phyloP scores from a whole-genome alignment of 2,888 invertebrate species.

The Disparrhopalites patrizii region DNA sequence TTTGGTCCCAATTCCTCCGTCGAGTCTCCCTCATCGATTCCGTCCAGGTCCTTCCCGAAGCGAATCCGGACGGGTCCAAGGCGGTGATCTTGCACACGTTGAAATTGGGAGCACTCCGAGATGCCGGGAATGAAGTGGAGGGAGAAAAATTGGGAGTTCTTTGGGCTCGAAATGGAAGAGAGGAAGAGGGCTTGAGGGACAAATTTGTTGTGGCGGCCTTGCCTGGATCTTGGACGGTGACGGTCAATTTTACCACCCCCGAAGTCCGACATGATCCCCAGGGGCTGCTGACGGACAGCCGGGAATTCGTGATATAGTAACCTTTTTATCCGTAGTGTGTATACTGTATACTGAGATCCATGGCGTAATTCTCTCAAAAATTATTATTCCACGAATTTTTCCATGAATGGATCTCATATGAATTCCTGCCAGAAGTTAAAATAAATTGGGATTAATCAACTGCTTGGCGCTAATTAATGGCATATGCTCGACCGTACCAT shows the following conservation, averaged over 20 bases:
- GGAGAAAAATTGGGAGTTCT: slow-evolving; percentile 35
- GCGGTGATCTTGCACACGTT: slow-evolving; percentile 35
- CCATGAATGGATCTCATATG: too few relatives aligned
- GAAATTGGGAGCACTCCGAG: slow-evolving; percentile 37
- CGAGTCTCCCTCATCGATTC: slow-evolving; percentile 42
- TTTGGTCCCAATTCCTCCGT: slow-evolving; percentile 42
- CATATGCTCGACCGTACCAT: too few relatives aligned
- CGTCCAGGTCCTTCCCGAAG: slow-evolving; percentile 15
- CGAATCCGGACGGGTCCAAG: slow-evolving; percentile 19
- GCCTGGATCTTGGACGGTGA: slow-evolving; percentile 31
- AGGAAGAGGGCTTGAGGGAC: slow-evolving; percentile 25
- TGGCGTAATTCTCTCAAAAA: too few relatives aligned
- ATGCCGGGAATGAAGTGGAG: slow-evolving; percentile 35
- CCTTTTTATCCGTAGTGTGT: too few relatives aligned
- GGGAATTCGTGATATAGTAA: not conserved
- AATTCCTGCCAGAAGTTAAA: too few relatives aligned
- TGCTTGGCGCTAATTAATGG: too few relatives aligned
- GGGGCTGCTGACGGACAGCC: not conserved
- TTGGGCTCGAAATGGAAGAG: slow-evolving; percentile 33
- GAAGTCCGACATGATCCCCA: slow-evolving; percentile 34
- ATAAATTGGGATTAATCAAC: too few relatives aligned
- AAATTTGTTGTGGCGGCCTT: slow-evolving; percentile 8
- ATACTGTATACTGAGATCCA: too few relatives aligned
- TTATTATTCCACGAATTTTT: too few relatives aligned
- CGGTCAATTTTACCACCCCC: slow-evolving; percentile 31